Evolutionary conservation across 2,888 invertebrate genomes (phyloP).

Genomic region (Brachyopa scutellaris): DNA sequence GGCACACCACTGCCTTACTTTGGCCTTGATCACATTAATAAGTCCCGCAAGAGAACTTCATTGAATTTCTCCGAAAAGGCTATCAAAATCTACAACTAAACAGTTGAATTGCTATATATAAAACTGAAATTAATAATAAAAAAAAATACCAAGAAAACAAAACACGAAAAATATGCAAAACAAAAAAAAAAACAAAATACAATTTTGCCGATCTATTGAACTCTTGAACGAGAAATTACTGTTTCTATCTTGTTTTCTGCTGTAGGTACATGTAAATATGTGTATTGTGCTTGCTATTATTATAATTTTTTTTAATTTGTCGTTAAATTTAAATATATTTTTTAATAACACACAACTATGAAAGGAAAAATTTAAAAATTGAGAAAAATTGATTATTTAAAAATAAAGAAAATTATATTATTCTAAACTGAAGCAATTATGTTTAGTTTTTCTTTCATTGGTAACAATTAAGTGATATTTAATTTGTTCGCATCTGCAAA

Average conservation of each 20-base stretch:
- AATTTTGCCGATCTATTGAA: conserved; percentile 52
- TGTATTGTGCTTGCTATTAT: conserved; percentile 69
- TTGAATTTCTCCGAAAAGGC: conserved; percentile 99
- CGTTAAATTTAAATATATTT: conserved; percentile 68
- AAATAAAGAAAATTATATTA: conserved; percentile 63
- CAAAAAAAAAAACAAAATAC: conserved; percentile 20
- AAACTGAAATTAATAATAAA: conserved; percentile 47
- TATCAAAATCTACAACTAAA: conserved; percentile 99
- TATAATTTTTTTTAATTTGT: conserved; percentile 56
- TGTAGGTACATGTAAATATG: conserved; percentile 71
- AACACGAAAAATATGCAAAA: conserved; percentile 14
- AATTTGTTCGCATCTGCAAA: too few relatives aligned
- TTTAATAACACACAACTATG: conserved; percentile 62
- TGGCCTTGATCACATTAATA: conserved; percentile 98
- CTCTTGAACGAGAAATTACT: conserved; percentile 50
- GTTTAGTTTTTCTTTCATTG: conserved; percentile 20
- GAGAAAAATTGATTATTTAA: conserved; percentile 56
- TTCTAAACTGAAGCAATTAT: conserved; percentile 51
- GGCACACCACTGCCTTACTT: conserved; percentile 91
- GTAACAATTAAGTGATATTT: too few relatives aligned
- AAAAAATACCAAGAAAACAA: conserved; percentile 27
- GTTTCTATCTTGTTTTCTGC: conserved; percentile 58
- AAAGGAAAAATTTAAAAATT: conserved; percentile 40
- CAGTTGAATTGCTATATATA: conserved; percentile 56
- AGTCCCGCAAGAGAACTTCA: conserved; percentile 96